phyloP scores from a whole-genome alignment of 2,888 invertebrate species.

The Iselma pallidipennis region DNA sequence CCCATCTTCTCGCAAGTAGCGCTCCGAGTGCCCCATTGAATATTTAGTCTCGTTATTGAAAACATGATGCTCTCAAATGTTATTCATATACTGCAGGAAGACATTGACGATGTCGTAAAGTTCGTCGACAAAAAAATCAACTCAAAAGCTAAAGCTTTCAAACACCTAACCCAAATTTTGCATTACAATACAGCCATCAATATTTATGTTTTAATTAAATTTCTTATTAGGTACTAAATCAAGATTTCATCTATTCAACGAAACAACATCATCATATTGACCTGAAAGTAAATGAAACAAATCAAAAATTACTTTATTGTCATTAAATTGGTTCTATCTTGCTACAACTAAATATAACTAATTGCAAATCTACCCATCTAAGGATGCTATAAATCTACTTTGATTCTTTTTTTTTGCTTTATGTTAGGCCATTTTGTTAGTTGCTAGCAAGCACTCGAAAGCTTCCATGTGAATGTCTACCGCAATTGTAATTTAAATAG shows the following conservation, averaged over 20 bases:
- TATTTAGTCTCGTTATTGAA: slow-evolving; percentile 56
- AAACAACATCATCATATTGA: no score
- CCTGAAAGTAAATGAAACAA: not conserved
- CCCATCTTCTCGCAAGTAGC: slow-evolving; percentile 51
- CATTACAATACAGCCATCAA: not conserved
- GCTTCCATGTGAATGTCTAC: not conserved
- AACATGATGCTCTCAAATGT: slow-evolving; percentile 52
- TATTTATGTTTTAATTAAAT: not conserved
- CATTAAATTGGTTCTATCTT: no score
- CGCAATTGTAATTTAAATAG: slow-evolving; percentile 38
- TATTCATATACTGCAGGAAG: slow-evolving; percentile 49
- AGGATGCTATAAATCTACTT: no score
- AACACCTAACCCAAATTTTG: not conserved
- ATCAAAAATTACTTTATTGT: no score
- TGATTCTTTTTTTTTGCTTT: no score
- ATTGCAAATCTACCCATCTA: not conserved
- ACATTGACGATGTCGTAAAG: slow-evolving; percentile 47
- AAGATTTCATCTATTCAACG: no score
- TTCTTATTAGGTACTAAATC: not conserved
- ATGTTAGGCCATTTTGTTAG: not conserved
- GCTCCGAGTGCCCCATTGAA: slow-evolving; percentile 54
- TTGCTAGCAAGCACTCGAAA: not conserved
- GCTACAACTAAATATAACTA: no score
- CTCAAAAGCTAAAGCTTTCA: not conserved
- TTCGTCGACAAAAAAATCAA: slow-evolving; percentile 14